Evolutionary conservation across 2,113 vertebrate genomes (phyloP).

Genomic region (Panthera uncia): DNA sequence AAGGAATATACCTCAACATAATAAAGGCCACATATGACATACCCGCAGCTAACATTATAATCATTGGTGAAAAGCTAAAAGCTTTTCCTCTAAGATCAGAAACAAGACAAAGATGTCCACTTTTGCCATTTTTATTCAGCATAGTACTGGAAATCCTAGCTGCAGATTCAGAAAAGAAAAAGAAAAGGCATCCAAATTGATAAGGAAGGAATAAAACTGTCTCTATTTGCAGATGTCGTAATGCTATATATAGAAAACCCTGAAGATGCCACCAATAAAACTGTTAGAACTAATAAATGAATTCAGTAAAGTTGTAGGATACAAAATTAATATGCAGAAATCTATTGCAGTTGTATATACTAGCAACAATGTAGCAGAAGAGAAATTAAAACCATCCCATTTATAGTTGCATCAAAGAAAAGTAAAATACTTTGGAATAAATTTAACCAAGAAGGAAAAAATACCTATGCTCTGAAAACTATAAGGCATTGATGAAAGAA

Average conservation of each 20-base stretch:
- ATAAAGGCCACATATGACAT: not conserved
- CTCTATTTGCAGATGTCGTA: not conserved
- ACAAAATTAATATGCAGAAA: not conserved
- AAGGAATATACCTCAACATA: not conserved
- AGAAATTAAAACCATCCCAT: not conserved
- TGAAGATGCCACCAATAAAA: not conserved
- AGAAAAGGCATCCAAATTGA: not conserved
- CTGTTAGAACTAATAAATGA: not conserved
- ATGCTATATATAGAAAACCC: not conserved
- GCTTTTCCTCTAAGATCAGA: not conserved
- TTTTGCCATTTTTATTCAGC: not conserved
- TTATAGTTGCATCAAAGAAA: not conserved
- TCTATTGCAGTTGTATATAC: not conserved
- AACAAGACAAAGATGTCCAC: not conserved
- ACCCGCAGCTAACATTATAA: not conserved
- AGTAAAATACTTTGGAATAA: not conserved
- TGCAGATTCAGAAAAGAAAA: not conserved
- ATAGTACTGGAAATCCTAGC: not conserved
- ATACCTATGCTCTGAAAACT: not conserved
- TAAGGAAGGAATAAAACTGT: not conserved
- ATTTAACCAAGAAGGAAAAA: not conserved
- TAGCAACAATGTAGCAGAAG: not conserved
- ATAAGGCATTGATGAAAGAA: not conserved
- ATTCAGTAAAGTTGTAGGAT: not conserved
- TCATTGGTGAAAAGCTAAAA: not conserved